Base-by-base conservation (phyloP, 2,113 vertebrate species). In the Dicaeum eximium region DNA sequence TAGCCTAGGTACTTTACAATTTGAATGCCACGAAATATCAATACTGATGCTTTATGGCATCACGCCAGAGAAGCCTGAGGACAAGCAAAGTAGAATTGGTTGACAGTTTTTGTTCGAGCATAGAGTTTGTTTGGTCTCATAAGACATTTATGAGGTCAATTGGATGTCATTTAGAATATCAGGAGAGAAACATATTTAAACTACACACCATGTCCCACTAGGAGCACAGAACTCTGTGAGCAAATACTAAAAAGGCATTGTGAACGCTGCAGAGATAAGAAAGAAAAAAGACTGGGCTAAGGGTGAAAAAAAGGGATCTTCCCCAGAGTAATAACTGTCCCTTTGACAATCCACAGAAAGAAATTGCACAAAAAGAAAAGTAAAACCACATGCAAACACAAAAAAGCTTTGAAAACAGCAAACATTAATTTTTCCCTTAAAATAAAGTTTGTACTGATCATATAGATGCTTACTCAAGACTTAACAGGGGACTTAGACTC, bases 21-120 rank as follows among this genome's bases (percentile, higher is more conserved):
- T 92, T 97, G 97, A 98, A 98, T 98, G 97, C 97, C 96, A 96
- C 95, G 88, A 97, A 98, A 98, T 98, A 98, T 98, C 98, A 98
- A 98, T 98, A 97, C 93, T 33, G 53, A 96, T 98, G 97, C 95
- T 98, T 98, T 97, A 98, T 95, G 97, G 88, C 94, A 94, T 77
- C 90, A 86, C 97, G 97, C 97, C 96, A 97, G 92, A 96, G 93
- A 64, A 93, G 97, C 98, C 97, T 75, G 92, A 27, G 97, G 97
- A 96, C 94, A 97, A 93, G 92, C 90, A 95, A 93, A 94, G 90
- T 91, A 97, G 97, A 92, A 94, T 21, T 72, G 50, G 95, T 88
- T 96, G 96, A 98, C 95, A 97, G 93, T 96, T 96, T 97, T 96
- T 95, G 89, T 97, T 97, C 72, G 7, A 98, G 95, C 95, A 95